Evolutionary conservation across 2,888 invertebrate genomes (phyloP).

Genomic region (Cordilura impudica): DNA sequence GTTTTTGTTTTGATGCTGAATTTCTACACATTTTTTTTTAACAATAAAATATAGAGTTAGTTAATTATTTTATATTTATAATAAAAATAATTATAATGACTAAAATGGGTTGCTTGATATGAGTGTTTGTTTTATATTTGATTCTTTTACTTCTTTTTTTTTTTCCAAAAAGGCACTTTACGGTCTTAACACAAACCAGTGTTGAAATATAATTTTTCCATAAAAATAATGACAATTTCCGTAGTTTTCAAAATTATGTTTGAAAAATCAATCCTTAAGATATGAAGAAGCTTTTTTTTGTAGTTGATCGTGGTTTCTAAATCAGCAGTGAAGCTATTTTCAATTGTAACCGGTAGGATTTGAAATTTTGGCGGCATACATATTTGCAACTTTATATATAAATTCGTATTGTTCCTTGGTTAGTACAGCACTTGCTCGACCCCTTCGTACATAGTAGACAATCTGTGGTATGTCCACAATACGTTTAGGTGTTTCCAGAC

Average conservation of each 20-base stretch:
- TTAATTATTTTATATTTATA: conserved; percentile 6
- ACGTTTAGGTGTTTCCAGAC: conserved; percentile 87
- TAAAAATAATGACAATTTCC: no score
- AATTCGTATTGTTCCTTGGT: conserved; percentile 95
- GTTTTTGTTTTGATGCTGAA: no score
- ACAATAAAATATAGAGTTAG: conserved; percentile 15
- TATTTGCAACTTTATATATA: conserved; percentile 92
- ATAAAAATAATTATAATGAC: conserved; percentile 48
- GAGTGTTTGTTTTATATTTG: conserved; percentile 20
- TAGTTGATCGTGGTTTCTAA: not conserved
- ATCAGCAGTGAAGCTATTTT: conserved; percentile 31
- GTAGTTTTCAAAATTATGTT: no score
- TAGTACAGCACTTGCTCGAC: conserved; percentile 92
- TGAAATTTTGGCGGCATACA: conserved; percentile 90
- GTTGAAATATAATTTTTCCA: no score
- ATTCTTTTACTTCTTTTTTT: not conserved
- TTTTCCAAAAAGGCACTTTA: conserved; percentile 27
- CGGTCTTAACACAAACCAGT: not conserved
- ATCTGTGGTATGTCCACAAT: conserved; percentile 91
- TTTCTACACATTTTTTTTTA: no score
- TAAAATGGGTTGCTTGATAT: conserved; percentile 41
- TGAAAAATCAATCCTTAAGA: no score
- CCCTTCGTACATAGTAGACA: conserved; percentile 89
- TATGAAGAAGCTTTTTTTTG: not conserved
- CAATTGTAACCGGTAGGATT: conserved; percentile 83